Base-by-base conservation (phyloP, 2,888 invertebrate species). In the Hyalella azteca region DNA sequence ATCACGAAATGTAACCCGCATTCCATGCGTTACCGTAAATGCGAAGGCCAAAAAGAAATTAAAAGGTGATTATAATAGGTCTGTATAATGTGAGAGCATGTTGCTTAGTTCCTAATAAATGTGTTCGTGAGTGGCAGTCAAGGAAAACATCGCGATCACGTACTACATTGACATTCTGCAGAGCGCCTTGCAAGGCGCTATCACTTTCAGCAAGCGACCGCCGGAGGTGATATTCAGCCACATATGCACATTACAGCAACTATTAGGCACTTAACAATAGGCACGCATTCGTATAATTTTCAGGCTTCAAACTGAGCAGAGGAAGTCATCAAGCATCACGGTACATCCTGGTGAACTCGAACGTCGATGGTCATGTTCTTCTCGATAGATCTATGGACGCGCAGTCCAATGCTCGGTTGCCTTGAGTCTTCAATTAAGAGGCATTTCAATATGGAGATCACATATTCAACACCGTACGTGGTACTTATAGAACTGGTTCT, bases 211-310 rank as follows among this genome's bases (percentile, higher is more conserved):
- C 54, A 54, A 36, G 29, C 2, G 9, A 2, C 19, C 19, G 66
- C 66, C 19, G 9, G 15, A 32, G 36, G 66, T 19, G 4, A 66
- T 36, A 66, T 66, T 19, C 19, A 39, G n/a, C 22, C 29, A 29
- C 66, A 36, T 66, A 66, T 66, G 66, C 19, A 66, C 66, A 66
- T 66, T 66, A 19, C 66, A 66, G 36, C 15, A 36, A 66, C 66
- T 66, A 36, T 66, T 66, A 66, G 36, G 36, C 36, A n/a, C 66
- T n/a, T 66, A 32, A 66, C 39, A 66, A 66, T 66, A 29, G 66
- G 29, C 36, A 36, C 36, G 66, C 66, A 66, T 66, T 15, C 66
- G 36, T 66, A 11, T 36, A 66, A 66, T 66, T 15, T 19, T 36
- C 19, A 36, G 66, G 29, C 66, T 11, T 36, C 26, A 39, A 66